Base-by-base conservation (phyloP, 1,140 invertebrate genomes). In the Panagrolaimus sp. region DNA sequence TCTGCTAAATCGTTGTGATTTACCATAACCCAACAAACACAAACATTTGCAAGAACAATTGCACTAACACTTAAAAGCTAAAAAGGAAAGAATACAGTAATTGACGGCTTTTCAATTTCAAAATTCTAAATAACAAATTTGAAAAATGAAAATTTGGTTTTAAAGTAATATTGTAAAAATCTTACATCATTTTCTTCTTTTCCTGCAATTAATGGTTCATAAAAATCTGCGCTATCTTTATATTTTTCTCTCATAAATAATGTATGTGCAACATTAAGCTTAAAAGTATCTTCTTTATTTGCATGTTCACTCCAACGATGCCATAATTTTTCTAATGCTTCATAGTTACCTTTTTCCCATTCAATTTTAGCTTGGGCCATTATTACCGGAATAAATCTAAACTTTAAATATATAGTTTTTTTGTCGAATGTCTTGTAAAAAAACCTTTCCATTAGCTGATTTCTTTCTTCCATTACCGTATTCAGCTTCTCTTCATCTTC, bases 341-440 rank as follows among this genome's bases (percentile, higher is more conserved):
- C 85, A 81, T 97, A 98, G 83, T 98, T 93, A 82, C 95, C 92
- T 79, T 92, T 87, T 68, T 98, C 93, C 96, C 96, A 98, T 79
- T 95, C 96, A 73, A 98, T 96, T 87, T 96, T 97, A 0, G 95
- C 94, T 84, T 98, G 94, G 3, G 94, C 92, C 95, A 98, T 98
- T 9, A 98, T 87, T 13, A 98, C 92, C 0, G 96, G 95, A 68
- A 97, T 88, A 77, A 90, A 91, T n/a, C 45, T 62, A 38, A 38
- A 38, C 7, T 38, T 38, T 38, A 38, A 38, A 38, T 4, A 38
- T 4, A 38, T 38, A 4, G 7, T 38, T 4, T 38, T 38, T 38
- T 38, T 38, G 31, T 38, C 2, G 7, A 4, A 4, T 38, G 2
- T 38, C 2, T 38, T 38, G 2, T 38, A 4, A 38, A 38, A 38